Conservation (phyloP, 1,140 invertebrate genomes). For the Spodoptera litura region DNA sequence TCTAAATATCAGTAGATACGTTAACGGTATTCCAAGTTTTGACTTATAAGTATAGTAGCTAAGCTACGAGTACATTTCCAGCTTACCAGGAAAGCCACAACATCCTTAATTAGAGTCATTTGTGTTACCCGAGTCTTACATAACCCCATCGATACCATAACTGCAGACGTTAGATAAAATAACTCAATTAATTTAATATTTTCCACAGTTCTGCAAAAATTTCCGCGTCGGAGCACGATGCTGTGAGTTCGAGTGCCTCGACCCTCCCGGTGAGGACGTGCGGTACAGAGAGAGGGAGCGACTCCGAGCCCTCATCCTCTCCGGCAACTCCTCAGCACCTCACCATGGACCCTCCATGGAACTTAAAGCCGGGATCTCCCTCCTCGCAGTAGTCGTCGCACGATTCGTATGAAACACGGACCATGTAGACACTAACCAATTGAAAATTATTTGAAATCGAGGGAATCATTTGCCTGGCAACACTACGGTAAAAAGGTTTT, state of each 20-base stretch:
- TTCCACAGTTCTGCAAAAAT: slow-evolving; percentile 90
- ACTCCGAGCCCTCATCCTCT: slow-evolving; percentile 86
- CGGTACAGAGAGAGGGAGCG: slow-evolving; percentile 87
- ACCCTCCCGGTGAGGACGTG: slow-evolving; percentile 88
- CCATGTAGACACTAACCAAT: slow-evolving; percentile 41
- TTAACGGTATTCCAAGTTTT: no score
- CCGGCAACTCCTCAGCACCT: slow-evolving; percentile 86
- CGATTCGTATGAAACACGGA: slow-evolving; percentile 69
- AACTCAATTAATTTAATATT: no score
- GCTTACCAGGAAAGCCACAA: no score
- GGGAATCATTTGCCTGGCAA: slow-evolving; percentile 24
- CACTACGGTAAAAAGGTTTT: slow-evolving; percentile 13
- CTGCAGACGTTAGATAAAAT: no score
- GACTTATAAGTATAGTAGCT: no score
- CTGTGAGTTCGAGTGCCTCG: slow-evolving; percentile 92
- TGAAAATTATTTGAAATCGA: slow-evolving; percentile 23
- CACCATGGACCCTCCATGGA: slow-evolving; percentile 64
- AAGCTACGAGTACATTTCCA: no score
- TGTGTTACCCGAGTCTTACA: no score
- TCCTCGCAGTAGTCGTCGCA: slow-evolving; percentile 72
- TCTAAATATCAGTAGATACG: no score
- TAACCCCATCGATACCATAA: no score
- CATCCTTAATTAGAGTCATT: no score
- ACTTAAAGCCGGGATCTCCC: slow-evolving; percentile 70
- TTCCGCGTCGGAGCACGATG: slow-evolving; percentile 91